Evolutionary conservation across 2,888 invertebrate genomes (phyloP).

Genomic region (Drosophila ezoana): DNA sequence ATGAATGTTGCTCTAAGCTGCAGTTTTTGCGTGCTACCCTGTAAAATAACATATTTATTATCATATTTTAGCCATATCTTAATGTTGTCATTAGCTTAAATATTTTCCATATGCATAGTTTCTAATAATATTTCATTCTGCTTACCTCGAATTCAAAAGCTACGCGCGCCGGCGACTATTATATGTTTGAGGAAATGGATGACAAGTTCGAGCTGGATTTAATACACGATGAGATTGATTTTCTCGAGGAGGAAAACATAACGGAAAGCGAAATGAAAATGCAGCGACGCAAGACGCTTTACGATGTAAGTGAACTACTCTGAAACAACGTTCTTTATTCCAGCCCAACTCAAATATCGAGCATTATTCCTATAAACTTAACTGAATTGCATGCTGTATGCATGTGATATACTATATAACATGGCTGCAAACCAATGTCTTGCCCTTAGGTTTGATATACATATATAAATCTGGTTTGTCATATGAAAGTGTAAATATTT

Average conservation of each 20-base stretch:
- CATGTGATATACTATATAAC: conserved; percentile 41
- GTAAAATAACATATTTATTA: conserved; percentile 30
- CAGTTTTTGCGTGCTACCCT: conserved; percentile 41
- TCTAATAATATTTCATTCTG: conserved; percentile 23
- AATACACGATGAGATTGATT: conserved; percentile 87
- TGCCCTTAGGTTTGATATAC: neutral
- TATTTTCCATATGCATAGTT: rapidly evolving
- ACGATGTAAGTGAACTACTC: conserved; percentile 78
- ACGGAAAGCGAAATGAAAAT: conserved; percentile 84
- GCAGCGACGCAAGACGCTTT: conserved; percentile 83
- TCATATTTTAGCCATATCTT: conserved; percentile 43
- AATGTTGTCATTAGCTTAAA: conserved; percentile 51
- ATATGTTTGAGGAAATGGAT: conserved; percentile 98
- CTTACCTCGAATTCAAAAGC: conserved; percentile 86
- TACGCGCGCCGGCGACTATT: conserved; percentile 98
- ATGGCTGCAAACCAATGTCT: neutral
- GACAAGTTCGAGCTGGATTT: conserved; percentile 91
- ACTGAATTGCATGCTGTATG: conserved; percentile 36
- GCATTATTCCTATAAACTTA: neutral
- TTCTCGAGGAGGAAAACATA: conserved; percentile 81
- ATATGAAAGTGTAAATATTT: neutral
- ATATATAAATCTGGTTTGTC: neutral
- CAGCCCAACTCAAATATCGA: neutral
- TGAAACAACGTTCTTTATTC: neutral
- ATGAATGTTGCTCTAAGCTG: conserved; percentile 55